phyloP scores from a whole-genome alignment of 2,797 vertebrate genomes.

The Gorsachius magnificus region DNA sequence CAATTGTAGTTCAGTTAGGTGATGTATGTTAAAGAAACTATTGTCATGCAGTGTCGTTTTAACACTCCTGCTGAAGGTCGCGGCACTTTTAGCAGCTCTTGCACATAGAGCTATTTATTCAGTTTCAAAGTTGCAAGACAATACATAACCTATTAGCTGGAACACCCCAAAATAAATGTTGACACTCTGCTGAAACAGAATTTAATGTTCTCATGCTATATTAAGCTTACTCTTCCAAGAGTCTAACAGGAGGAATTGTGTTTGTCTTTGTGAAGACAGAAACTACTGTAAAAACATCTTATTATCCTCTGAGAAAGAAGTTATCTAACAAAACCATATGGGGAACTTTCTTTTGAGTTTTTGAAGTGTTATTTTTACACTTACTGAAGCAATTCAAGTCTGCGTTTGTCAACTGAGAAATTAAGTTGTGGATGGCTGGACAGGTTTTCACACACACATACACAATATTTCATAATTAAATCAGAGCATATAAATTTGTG shows the following conservation, averaged over 20 bases:
- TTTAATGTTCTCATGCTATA: neutral
- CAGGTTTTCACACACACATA: neutral
- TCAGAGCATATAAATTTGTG: neutral
- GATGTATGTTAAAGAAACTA: constrained; percentile 31
- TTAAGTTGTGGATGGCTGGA: constrained; percentile 33
- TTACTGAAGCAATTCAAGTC: constrained; percentile 3
- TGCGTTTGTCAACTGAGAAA: neutral
- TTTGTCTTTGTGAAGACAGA: neutral
- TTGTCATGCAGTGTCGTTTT: neutral
- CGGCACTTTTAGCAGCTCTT: constrained; percentile 12
- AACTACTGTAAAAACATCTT: neutral
- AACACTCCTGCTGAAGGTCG: neutral
- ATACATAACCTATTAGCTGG: neutral
- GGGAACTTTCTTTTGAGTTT: neutral
- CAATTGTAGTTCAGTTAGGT: constrained; percentile 44
- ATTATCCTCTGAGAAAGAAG: neutral
- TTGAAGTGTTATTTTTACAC: neutral
- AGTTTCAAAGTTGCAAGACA: neutral
- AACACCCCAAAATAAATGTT: constrained; percentile 20
- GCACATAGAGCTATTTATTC: constrained; percentile 1
- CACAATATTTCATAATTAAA: neutral
- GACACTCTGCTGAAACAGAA: neutral
- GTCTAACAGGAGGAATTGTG: neutral
- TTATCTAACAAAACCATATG: neutral
- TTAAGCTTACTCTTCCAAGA: neutral